A percentile compares a stretch with the other conserved stretches of the same genome.
These are phyloP conservation scores for Delichon dasypus DNA, from an alignment of 2,797 vertebrate genomes.

Conservation along the genomic window DNA sequence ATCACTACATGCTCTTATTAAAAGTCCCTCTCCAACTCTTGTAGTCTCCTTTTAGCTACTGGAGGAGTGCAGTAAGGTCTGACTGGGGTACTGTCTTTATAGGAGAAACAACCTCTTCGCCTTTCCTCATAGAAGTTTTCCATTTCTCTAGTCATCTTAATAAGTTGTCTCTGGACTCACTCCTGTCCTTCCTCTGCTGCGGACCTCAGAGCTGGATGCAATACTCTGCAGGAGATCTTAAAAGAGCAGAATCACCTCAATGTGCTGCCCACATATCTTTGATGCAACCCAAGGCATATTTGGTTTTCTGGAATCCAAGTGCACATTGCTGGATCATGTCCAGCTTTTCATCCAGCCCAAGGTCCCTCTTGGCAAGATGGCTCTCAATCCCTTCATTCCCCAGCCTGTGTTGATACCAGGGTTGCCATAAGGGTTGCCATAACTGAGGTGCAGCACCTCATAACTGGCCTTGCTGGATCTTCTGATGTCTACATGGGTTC, in stretches of 20 bases:
- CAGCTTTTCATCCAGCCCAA: neutral
- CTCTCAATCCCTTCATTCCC: neutral
- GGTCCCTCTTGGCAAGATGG: neutral
- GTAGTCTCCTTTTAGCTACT: neutral
- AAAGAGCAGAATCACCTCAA: neutral
- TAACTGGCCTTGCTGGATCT: neutral
- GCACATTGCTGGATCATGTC: neutral
- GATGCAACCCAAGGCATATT: too few relatives aligned
- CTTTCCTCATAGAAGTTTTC: neutral
- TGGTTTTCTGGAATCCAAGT: neutral
- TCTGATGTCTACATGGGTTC: neutral
- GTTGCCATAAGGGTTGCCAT: neutral
- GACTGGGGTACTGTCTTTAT: neutral
- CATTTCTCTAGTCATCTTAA: neutral
- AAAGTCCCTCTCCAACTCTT: neutral
- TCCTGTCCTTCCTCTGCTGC: neutral
- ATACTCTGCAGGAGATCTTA: neutral
- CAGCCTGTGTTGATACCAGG: neutral
- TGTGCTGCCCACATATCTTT: neutral
- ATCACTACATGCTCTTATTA: neutral
- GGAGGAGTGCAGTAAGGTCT: neutral
- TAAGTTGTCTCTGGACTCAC: neutral
- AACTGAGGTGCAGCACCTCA: neutral
- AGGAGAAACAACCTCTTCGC: neutral
- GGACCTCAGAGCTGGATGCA: neutral